These are phyloP conservation scores for Aplysia californica DNA, from an alignment of 1,140 invertebrate species.

Conservation along the genomic window DNA sequence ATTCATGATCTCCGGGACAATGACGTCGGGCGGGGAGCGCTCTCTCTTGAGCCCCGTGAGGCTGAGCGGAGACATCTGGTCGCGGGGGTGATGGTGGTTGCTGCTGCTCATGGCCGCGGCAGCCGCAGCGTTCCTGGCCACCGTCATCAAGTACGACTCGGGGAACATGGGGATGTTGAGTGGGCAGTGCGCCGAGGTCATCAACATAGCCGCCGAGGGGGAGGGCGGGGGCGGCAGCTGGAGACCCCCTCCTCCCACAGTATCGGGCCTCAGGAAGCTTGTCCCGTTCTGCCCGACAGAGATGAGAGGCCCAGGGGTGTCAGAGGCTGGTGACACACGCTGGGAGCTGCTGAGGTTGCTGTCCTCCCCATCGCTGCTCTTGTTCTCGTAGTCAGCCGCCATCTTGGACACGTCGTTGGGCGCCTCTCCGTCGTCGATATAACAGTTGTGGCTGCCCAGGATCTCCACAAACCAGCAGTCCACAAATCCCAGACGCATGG, in stretches of 20 bases:
- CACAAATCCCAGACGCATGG: constrained; percentile 60
- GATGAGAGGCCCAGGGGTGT: not conserved
- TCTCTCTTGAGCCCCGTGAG: constrained; percentile 14
- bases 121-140: constrained; percentile 16
- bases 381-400: constrained; percentile 27
- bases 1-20: constrained; percentile 26
- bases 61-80: constrained; percentile 14
- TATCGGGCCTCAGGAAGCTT: not conserved
- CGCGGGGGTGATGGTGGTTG: no score
- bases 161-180: constrained; percentile 37
- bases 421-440: constrained; percentile 19
- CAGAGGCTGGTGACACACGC: not conserved
- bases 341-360: not conserved
- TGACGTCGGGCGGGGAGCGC: not conserved
- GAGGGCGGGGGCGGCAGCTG: constrained; percentile 14
- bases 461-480: constrained; percentile 63
- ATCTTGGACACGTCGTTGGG: constrained; percentile 19
- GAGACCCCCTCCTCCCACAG: no score
- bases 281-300: constrained; percentile 23
- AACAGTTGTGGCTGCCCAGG: constrained; percentile 49
- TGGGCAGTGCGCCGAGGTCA: constrained; percentile 13
- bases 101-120: constrained; percentile 15
- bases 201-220: constrained; percentile 5
- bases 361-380: constrained; percentile 21
- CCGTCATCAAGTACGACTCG: constrained; percentile 27